Evolutionary conservation across 2,113 vertebrate species (phyloP), one percentile per base, ranked within the genome.

Genomic region (Strix aluco): DNA sequence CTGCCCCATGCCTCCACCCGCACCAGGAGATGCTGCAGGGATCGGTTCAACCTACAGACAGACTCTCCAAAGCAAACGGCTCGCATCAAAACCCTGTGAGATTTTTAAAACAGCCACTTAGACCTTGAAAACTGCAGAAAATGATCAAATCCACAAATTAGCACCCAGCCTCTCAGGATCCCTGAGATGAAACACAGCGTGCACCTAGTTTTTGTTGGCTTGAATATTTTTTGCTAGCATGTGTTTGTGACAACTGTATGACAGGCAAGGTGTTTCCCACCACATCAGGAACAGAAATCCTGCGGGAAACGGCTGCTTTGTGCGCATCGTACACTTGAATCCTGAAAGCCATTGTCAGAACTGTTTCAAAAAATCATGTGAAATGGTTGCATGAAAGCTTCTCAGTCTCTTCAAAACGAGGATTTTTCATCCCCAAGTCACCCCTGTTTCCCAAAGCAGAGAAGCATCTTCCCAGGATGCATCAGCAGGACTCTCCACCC

Each of bases 311-410:
- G 3, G 63, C 49, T 63, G 78, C 63, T 82, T 63, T 87, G 79
- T 52, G 59, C 61, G 92, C 73, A 63, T 71, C 21, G 7, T 14
- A 49, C 34, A 27, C 46, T 29, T 9, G 58, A n/a, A 71, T 83
- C 70, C 51, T 54, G 71, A 92, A 87, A 8, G 52, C 55, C 75
- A 26, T 3, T 73, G 54, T 90, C 81, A 23, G 67, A 88, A 66
- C 57, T n/a, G 55, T 81, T 86, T 80, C 70, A n/a, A 58, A 94
- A 92, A 51, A 81, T 10, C 52, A 73, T 70, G 47, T 54, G 67
- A 96, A 97, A 96, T 89, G 80, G 22, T 86, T 91, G 93, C 88
- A 72, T 38, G 90, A 95, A 96, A 96, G 91, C 71, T 91, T 62
- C 94, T 94, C 73, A 59, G 88, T 66, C 84, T 94, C 84, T 95